Evolutionary conservation across 2,888 invertebrate species (phyloP).

Genomic region (Drosophila recens): DNA sequence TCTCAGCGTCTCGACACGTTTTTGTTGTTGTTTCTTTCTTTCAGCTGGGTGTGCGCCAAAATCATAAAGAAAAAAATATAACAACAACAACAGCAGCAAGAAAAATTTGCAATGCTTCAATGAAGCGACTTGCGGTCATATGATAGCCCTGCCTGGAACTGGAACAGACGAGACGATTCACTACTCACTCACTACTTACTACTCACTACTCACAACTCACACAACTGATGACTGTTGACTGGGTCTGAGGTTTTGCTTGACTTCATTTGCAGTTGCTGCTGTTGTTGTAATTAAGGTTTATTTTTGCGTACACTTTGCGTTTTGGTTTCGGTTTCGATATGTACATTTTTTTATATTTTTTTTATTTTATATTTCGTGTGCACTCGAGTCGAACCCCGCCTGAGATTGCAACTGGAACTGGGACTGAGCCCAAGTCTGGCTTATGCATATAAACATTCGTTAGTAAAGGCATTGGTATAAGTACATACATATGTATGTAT

Average conservation of each 20-base stretch:
- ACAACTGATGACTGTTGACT: slow-evolving; percentile 63
- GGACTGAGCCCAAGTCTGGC: slow-evolving; percentile 15
- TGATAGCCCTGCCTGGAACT: slow-evolving; percentile 66
- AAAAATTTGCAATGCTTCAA: slow-evolving; percentile 69
- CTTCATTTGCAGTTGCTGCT: slow-evolving; percentile 60
- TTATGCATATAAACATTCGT: not conserved
- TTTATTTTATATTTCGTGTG: slow-evolving; percentile 26
- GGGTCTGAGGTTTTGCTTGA: slow-evolving; percentile 68
- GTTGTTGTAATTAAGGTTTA: slow-evolving; percentile 67
- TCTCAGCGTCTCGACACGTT: slow-evolving; percentile 51
- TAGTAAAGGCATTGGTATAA: slow-evolving; percentile 1
- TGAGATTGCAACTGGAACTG: slow-evolving; percentile 27
- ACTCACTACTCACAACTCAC: slow-evolving; percentile 31
- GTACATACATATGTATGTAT: not conserved
- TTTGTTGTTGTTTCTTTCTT: slow-evolving; percentile 4
- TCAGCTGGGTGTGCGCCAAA: slow-evolving; percentile 28
- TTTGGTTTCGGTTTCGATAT: slow-evolving; percentile 52
- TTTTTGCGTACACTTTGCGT: slow-evolving; percentile 47
- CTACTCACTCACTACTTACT: slow-evolving; percentile 27
- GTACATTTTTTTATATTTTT: slow-evolving; percentile 1
- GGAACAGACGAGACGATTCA: slow-evolving; percentile 55
- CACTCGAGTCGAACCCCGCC: slow-evolving; percentile 52
- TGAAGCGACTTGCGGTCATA: slow-evolving; percentile 68
- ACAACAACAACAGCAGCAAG: slow-evolving; percentile 3
- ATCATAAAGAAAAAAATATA: slow-evolving; percentile 14